Conservation (phyloP, 2,113 vertebrate genomes). For the Vombatus ursinus region DNA sequence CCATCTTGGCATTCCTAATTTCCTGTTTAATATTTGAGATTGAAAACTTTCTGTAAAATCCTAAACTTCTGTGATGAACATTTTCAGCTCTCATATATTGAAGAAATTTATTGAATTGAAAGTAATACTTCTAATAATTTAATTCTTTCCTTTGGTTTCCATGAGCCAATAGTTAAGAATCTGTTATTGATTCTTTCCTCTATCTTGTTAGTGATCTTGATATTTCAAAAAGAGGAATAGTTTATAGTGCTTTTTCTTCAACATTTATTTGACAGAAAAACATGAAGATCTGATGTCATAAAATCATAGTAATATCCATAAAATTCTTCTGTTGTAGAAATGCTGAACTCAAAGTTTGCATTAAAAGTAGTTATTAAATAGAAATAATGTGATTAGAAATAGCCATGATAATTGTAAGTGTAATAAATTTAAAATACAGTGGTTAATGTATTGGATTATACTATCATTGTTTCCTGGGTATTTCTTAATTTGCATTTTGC, state of each 20-base stretch:
- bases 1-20: slow-evolving; percentile 21
- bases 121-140: slow-evolving; percentile 25
- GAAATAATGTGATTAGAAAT: slow-evolving; percentile 6
- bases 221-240: slow-evolving; percentile 12
- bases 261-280: slow-evolving; percentile 24
- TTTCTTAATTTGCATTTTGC: slow-evolving; percentile 22
- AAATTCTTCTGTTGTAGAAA: slow-evolving; percentile 34
- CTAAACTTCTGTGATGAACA: slow-evolving; percentile 40
- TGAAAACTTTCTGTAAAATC: slow-evolving; percentile 21
- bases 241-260: slow-evolving; percentile 33
- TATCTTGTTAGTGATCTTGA: not conserved
- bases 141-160: slow-evolving; percentile 14
- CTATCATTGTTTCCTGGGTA: not conserved
- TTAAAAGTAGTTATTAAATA: not conserved
- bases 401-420: slow-evolving; percentile 14
- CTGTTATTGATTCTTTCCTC: slow-evolving; percentile 6
- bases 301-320: slow-evolving; percentile 9
- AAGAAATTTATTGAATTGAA: slow-evolving; percentile 30
- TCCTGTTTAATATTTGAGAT: slow-evolving; percentile 26
- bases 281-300: not conserved
- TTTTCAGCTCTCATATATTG: not conserved
- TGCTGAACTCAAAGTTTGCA: slow-evolving; percentile 37
- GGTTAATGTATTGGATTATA: not conserved
- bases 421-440: not conserved
- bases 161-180: not conserved